Base-by-base conservation (phyloP, 2,888 invertebrate genomes). In the Halictus quadricinctus region DNA sequence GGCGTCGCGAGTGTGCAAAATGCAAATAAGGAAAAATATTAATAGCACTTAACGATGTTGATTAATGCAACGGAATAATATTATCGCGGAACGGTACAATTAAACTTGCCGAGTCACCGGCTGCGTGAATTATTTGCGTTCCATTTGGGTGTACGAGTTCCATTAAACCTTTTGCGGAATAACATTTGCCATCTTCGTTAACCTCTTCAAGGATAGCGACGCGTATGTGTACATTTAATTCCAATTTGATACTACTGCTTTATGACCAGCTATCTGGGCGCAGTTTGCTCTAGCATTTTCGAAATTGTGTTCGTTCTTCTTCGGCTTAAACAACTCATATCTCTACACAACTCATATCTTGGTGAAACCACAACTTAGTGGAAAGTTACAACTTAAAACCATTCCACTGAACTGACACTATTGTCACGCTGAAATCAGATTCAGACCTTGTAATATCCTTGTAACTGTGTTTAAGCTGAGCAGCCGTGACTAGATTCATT, bases 21-120 rank as follows among this genome's bases (percentile, higher is more conserved):
- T 60, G 60, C 60, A 60, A 60, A 60, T 60, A 60, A 60, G 60
- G 60, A 60, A 60, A 60, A 60, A 60, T 60, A 60, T 25, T 60
- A 60, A 60, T 60, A 60, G 60, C 60, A 13, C 25, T 60, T 25
- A 60, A 60, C 60, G 60, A 25, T 6, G 60, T 60, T 60, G 60
- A 60, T 60, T 60, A 25, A 60, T 60, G 60, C 60, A 60, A 60
- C 60, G 60, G 60, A 60, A 60, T 60, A 60, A 60, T 60, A 60
- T 60, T 60, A 25, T 15, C 13, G 60, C 60, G 60, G 60, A 60
- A 60, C 25, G 60, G 25, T 60, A 60, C 25, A 60, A 60, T 60
- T 60, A 3, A 15, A 60, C 25, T 13, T 13, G 60, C 15, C 60
- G 60, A 60, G 60, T 60, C 60, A 13, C 25, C 60, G 60, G 25